A percentile compares a stretch with the other conserved stretches of the same genome.
phyloP scores from a whole-genome alignment of 2,113 vertebrate genomes.

The Semnornis frantzii region DNA sequence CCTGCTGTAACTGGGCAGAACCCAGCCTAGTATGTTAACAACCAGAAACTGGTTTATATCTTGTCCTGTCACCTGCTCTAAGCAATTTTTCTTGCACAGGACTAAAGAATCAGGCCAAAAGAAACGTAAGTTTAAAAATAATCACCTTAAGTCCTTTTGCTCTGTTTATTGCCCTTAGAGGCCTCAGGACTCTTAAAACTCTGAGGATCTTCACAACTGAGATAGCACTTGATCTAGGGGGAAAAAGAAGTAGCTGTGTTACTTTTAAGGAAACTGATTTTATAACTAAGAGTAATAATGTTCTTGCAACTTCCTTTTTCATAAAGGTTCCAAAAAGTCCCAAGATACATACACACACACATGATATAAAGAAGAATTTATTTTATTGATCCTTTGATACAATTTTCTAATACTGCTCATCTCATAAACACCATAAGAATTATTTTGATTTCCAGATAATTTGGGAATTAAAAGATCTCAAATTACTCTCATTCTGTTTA shows the following conservation, averaged over 20 bases:
- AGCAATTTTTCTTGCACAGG: not conserved
- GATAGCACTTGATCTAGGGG: constrained; percentile 93
- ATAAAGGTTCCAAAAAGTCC: not conserved
- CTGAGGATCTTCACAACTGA: constrained; percentile 98
- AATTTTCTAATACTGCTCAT: not conserved
- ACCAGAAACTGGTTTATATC: not conserved
- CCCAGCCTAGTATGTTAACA: not conserved
- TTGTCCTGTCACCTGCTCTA: not conserved
- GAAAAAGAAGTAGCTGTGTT: not conserved
- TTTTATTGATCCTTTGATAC: not conserved
- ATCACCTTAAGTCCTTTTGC: constrained; percentile 98
- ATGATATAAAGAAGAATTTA: not conserved
- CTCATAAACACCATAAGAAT: not conserved
- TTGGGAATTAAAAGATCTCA: not conserved
- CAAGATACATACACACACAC: not conserved
- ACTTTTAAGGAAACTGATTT: not conserved
- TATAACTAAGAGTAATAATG: not conserved
- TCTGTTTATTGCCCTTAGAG: constrained; percentile 97
- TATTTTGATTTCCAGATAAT: not conserved
- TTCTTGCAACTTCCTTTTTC: not conserved
- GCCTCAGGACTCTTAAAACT: constrained; percentile 93
- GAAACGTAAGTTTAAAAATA: not conserved
- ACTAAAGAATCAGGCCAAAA: not conserved
- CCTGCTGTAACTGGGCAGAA: not conserved
- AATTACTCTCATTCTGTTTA: not conserved